Percentiles rank a stretch among this genome's conserved stretches.
Conservation (phyloP, 30 jellyfish, hydroid and myxozoan genomes). For the Chironex yamaguchii region DNA sequence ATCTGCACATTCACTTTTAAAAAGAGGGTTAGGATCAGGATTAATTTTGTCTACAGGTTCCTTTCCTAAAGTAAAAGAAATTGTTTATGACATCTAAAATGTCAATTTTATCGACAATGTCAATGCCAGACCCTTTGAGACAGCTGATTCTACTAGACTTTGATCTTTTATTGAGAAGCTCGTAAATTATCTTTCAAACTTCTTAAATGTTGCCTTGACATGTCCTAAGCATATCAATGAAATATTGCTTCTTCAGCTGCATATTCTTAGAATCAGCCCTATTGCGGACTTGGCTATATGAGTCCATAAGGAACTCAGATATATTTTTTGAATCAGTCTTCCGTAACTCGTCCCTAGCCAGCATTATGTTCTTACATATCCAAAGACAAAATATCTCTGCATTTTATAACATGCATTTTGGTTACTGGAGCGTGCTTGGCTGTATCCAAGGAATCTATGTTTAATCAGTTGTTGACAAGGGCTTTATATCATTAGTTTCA, state of each 20-base stretch:
- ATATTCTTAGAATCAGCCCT: conserved; percentile 34
- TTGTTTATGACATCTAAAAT: conserved; percentile 27
- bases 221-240: conserved; percentile 19
- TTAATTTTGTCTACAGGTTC: conserved; percentile 31
- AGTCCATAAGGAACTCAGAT: conserved; percentile 52
- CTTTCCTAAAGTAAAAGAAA: conserved; percentile 14
- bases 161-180: conserved; percentile 32
- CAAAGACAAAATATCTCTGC: conserved; percentile 45
- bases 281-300: conserved; percentile 56
- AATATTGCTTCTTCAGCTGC: conserved; percentile 51
- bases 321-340: conserved; percentile 34
- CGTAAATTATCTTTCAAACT: conserved; percentile 21
- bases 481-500: conserved; percentile 39
- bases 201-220: conserved; percentile 27
- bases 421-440: conserved; percentile 25
- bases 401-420: conserved; percentile 39
- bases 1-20: conserved; percentile 31
- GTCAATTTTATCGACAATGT: conserved; percentile 10
- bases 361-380: conserved; percentile 32
- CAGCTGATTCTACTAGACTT: conserved; percentile 35
- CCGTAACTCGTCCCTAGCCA: conserved; percentile 33
- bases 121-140: conserved; percentile 17
- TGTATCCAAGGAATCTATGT: conserved; percentile 10
- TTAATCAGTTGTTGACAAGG: conserved; percentile 32
- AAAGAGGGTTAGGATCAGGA: conserved; percentile 46